Evolutionary conservation across 2,113 vertebrate genomes (phyloP).

Genomic region (Thamnaconus septentrionalis): DNA sequence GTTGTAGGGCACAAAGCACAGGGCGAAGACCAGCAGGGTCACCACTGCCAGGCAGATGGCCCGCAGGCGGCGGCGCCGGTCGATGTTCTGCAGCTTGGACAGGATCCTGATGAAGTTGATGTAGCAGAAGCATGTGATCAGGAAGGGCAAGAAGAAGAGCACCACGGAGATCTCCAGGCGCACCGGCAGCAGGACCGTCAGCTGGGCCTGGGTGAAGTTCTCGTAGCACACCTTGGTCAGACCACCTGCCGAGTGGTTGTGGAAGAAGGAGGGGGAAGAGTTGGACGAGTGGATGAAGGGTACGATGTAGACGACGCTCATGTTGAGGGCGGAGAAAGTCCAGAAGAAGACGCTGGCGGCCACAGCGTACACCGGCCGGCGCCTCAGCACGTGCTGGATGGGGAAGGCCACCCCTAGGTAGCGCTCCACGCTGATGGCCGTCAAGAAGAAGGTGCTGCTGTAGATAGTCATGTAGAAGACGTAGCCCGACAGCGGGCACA

Average conservation of each 20-base stretch:
- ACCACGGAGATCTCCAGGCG: slow-evolving; percentile 81
- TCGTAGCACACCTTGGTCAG: slow-evolving; percentile 73
- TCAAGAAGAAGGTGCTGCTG: slow-evolving; percentile 85
- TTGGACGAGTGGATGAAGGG: slow-evolving; percentile 49
- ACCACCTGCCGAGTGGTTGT: neutral
- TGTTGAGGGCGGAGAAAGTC: slow-evolving; percentile 75
- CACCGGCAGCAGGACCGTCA: slow-evolving; percentile 76
- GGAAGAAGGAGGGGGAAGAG: neutral
- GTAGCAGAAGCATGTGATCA: slow-evolving; percentile 79
- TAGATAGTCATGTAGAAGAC: slow-evolving; percentile 90
- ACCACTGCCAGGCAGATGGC: slow-evolving; percentile 79
- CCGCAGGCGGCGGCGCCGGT: slow-evolving; percentile 62
- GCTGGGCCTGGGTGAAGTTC: slow-evolving; percentile 72
- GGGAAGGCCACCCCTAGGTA: slow-evolving; percentile 88
- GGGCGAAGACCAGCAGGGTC: slow-evolving; percentile 78
- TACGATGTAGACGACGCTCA: slow-evolving; percentile 78
- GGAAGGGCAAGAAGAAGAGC: slow-evolving; percentile 81
- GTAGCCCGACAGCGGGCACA: slow-evolving; percentile 82
- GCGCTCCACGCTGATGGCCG: slow-evolving; percentile 84
- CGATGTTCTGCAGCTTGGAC: slow-evolving; percentile 70
- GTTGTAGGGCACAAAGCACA: slow-evolving; percentile 88
- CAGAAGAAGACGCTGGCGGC: slow-evolving; percentile 79
- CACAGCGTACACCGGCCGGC: slow-evolving; percentile 67
- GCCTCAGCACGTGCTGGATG: slow-evolving; percentile 78
- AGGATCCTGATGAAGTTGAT: slow-evolving; percentile 78